phyloP scores from a whole-genome alignment of 2,113 vertebrate genomes.

The Syrmaticus mikado region DNA sequence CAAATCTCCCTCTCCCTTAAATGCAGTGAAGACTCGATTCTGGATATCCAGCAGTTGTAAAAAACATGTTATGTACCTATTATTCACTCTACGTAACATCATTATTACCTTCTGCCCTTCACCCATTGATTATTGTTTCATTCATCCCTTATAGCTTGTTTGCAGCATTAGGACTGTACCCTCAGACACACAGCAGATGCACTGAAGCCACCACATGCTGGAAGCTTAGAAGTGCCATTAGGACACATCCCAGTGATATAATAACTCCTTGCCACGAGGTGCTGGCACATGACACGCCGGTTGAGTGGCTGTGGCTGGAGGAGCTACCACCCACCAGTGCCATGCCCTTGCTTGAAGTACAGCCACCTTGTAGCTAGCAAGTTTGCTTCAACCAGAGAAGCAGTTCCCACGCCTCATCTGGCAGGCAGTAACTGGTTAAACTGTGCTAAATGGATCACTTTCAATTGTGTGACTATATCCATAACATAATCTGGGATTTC shows the following conservation, averaged over 20 bases:
- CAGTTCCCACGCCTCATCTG: neutral
- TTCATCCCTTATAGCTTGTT: neutral
- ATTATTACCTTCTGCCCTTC: neutral
- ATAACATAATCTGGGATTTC: slow-evolving; percentile 61
- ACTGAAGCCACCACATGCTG: neutral
- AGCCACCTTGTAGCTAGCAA: neutral
- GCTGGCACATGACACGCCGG: neutral
- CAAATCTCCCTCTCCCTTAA: neutral
- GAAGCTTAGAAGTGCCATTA: neutral
- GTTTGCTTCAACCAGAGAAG: neutral
- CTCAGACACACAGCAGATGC: neutral
- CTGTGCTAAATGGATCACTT: slow-evolving; percentile 51
- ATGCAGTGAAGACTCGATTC: neutral
- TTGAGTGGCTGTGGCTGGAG: neutral
- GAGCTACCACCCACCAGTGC: accelerated
- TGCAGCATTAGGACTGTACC: neutral
- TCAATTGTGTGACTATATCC: slow-evolving; percentile 54
- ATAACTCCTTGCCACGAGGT: neutral
- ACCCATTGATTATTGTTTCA: neutral
- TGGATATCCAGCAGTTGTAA: neutral
- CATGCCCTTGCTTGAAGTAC: accelerated
- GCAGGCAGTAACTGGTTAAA: slow-evolving; percentile 56
- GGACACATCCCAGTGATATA: neutral
- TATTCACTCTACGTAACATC: neutral
- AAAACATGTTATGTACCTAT: neutral